phyloP scores from a whole-genome alignment of 2,113 vertebrate genomes.

The Carollia perspicillata region DNA sequence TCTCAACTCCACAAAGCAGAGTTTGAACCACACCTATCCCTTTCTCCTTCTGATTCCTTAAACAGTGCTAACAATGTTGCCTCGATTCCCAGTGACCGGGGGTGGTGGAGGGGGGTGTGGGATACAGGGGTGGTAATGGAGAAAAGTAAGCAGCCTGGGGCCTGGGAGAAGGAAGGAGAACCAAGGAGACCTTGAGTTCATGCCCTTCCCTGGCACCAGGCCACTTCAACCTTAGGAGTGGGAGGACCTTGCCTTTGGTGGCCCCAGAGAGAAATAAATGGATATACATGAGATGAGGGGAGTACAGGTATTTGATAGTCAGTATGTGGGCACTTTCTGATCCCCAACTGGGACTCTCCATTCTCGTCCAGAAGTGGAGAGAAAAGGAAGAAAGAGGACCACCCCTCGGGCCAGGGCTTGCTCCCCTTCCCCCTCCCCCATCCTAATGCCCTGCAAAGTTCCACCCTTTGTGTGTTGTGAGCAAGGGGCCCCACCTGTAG shows the following conservation, averaged over 20 bases:
- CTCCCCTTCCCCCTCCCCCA: too few relatives aligned
- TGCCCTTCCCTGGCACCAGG: background rate
- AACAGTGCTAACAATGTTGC: too few relatives aligned
- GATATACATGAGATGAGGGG: background rate
- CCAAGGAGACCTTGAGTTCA: background rate
- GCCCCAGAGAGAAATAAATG: background rate
- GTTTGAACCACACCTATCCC: background rate
- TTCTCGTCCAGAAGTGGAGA: background rate
- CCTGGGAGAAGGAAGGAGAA: background rate
- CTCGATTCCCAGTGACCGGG: background rate
- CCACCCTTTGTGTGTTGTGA: background rate
- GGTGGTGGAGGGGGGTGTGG: too few relatives aligned
- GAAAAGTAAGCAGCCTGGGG: background rate
- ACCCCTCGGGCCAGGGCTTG: background rate
- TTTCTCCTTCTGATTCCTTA: background rate
- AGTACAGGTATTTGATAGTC: background rate
- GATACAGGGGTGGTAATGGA: background rate
- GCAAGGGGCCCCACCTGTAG: background rate
- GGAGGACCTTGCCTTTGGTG: background rate
- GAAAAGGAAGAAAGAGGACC: background rate
- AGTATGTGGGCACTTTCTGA: background rate
- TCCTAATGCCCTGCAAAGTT: background rate
- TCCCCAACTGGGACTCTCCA: background rate
- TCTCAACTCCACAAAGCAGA: background rate
- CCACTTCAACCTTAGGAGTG: background rate